A percentile compares a stretch with the other conserved stretches of the same genome.
phyloP scores from a whole-genome alignment of 2,888 invertebrate genomes.

The Eupithecia tripunctaria region DNA sequence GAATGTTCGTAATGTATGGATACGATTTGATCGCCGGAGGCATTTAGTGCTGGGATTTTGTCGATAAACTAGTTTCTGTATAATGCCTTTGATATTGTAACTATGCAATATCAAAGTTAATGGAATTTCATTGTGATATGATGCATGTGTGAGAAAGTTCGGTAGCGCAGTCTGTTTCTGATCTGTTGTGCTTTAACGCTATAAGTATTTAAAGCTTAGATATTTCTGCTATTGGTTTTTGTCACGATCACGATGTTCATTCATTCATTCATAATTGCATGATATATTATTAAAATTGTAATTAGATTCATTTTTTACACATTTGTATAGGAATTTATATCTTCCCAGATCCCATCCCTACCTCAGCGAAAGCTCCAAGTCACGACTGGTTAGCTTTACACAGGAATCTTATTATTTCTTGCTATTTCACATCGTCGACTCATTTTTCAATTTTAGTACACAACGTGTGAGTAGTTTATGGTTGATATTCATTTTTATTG shows the following conservation, averaged over 20 bases:
- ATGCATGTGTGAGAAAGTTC: neutral
- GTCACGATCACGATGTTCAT: neutral
- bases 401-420: constrained; percentile 76
- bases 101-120: neutral
- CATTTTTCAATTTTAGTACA: constrained; percentile 61
- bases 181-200: neutral
- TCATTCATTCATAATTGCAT: neutral
- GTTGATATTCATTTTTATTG: constrained; percentile 32
- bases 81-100: constrained; percentile 5
- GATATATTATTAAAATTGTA: too few relatives aligned
- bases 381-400: constrained; percentile 77
- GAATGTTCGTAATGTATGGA: constrained; percentile 78
- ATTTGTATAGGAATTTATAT: neutral
- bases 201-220: neutral
- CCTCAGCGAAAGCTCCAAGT: constrained; percentile 65
- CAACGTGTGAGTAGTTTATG: constrained; percentile 37
- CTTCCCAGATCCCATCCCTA: constrained; percentile 53
- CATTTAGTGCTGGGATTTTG: constrained; percentile 58
- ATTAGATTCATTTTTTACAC: neutral
- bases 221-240: neutral
- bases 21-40: constrained; percentile 74
- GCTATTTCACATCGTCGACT: constrained; percentile 53
- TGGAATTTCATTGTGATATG: neutral
- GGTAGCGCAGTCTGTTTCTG: neutral
- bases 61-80: constrained; percentile 25